Conservation (phyloP, 2,797 vertebrate genomes). For the Okamejei kenojei region DNA sequence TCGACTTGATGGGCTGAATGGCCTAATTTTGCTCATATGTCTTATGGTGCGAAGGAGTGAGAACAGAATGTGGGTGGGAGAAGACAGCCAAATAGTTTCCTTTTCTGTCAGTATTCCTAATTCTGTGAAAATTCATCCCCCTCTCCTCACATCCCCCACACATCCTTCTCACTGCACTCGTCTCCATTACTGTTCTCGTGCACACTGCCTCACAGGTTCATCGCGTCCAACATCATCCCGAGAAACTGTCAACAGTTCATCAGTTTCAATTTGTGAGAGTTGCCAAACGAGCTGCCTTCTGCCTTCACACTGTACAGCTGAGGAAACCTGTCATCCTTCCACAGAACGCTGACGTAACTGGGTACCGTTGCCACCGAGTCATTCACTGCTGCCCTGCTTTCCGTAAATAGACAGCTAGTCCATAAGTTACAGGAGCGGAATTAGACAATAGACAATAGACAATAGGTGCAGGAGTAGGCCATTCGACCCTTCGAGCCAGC, state of each 20-base stretch:
- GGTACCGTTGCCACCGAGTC: too few species aligned
- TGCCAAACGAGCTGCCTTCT: not conserved
- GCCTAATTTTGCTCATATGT: not conserved
- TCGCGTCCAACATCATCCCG: not conserved
- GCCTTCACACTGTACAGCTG: not conserved
- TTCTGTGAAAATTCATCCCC: not conserved
- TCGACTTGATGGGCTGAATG: not conserved
- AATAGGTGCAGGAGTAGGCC: too few species aligned
- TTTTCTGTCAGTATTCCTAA: not conserved
- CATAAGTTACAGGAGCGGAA: too few species aligned
- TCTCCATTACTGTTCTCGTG: not conserved
- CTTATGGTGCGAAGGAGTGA: not conserved
- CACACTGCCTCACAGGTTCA: not conserved
- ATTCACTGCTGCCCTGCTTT: not conserved
- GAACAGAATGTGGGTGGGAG: not conserved
- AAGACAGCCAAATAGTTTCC: not conserved
- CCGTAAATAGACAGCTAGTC: not conserved
- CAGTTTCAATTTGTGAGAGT: not conserved
- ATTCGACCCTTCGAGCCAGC: too few species aligned
- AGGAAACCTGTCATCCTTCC: not conserved
- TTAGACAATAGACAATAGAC: too few species aligned
- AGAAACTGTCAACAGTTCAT: not conserved
- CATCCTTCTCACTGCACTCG: too few species aligned
- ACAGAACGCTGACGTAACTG: not conserved
- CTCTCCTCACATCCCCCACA: not conserved